A percentile compares a stretch with the other conserved stretches of the same genome.
Evolutionary conservation across 2,113 vertebrate species (phyloP).

Genomic region (Xenopus laevis): DNA sequence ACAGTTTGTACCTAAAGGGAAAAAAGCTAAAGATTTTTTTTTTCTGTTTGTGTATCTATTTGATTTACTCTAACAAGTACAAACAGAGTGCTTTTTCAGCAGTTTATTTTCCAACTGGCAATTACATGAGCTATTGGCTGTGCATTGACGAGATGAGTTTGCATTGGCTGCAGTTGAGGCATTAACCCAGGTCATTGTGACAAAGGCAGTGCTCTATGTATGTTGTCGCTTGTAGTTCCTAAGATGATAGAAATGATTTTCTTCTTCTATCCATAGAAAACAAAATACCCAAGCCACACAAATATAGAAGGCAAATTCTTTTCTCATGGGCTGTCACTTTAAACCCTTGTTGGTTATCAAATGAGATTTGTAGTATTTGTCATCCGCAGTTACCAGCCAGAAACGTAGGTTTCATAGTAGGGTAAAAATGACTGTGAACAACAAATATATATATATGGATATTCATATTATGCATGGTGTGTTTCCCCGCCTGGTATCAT

Average conservation of each 20-base stretch:
- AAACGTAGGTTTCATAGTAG: too few species aligned
- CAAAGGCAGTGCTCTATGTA: slow-evolving; percentile 2
- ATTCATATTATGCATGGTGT: too few species aligned
- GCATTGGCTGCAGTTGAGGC: not conserved
- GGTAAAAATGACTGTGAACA: too few species aligned
- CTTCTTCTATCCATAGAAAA: not conserved
- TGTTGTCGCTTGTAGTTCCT: slow-evolving; percentile 9
- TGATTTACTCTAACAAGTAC: slow-evolving; percentile 23
- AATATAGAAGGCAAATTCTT: too few species aligned
- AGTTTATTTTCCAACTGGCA: slow-evolving; percentile 16
- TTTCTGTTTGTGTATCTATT: slow-evolving; percentile 16
- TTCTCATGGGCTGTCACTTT: too few species aligned
- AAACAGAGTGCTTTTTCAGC: slow-evolving; percentile 11
- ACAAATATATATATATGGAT: too few species aligned
- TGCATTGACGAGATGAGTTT: slow-evolving; percentile 1
- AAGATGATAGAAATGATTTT: slow-evolving; percentile 2
- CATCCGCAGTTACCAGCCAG: too few species aligned
- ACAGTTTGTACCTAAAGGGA: slow-evolving; percentile 35
- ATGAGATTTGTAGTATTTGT: too few species aligned
- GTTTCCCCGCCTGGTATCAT: too few species aligned
- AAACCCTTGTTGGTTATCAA: too few species aligned
- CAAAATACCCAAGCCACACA: too few species aligned
- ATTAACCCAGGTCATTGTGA: not conserved
- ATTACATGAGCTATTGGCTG: not conserved
- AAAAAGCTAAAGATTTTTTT: slow-evolving; percentile 18